Conservation (phyloP, 2,113 vertebrate species). For the Choloepus hoffmanni region DNA sequence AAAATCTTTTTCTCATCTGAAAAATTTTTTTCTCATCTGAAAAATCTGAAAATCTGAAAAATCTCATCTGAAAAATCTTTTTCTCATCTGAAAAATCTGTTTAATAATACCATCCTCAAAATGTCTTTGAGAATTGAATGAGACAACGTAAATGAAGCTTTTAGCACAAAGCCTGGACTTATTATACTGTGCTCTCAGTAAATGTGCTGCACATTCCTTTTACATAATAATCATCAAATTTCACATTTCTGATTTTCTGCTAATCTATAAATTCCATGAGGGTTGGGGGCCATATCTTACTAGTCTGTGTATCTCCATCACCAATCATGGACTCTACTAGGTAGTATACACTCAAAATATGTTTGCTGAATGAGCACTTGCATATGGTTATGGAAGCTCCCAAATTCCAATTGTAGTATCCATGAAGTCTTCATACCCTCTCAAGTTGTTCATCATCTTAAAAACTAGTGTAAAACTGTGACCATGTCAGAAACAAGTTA, state of each 20-base stretch:
- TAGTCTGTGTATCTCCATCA: neutral
- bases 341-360: neutral
- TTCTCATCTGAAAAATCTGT: constrained; percentile 32
- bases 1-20: constrained; percentile 34
- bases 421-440: neutral
- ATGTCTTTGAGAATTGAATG: neutral
- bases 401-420: neutral
- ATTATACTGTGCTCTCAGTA: neutral
- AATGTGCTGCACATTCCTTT: neutral
- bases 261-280: neutral
- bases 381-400: neutral
- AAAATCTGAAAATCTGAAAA: neutral
- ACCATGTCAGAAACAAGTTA: neutral
- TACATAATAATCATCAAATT: neutral
- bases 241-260: neutral
- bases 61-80: constrained; percentile 35
- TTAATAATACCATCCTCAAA: constrained; percentile 33
- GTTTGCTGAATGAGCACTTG: neutral
- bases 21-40: constrained; percentile 33
- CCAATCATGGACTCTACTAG: neutral
- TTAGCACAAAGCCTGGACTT: neutral
- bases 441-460: neutral
- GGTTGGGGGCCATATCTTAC: too few species aligned
- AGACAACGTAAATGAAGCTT: neutral
- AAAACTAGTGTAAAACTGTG: neutral